These are phyloP conservation scores for cattle (Bos taurus) DNA, from an alignment of 2,113 vertebrate genomes.

Conservation along the genomic window ARS-UCD2.0 NC_037339.1:30411501-30412000, in stretches of 20 bases:
- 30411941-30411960: fast-evolving
- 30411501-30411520: neutral
- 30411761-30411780: neutral
- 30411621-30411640: neutral
- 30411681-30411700: fast-evolving
- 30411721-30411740: fast-evolving
- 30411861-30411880: neutral
- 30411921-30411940: neutral
- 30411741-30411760: fast-evolving
- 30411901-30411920: neutral
- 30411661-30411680: neutral
- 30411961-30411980: neutral
- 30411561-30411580: neutral
- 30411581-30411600: neutral
- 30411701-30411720: fast-evolving
- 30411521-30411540: neutral
- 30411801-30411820: neutral
- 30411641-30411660: neutral
- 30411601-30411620: fast-evolving
- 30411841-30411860: neutral
- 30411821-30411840: neutral
- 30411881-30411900: neutral
- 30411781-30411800: neutral
- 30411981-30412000: neutral
- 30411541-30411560: neutral